Evolutionary conservation across 2,113 vertebrate species (phyloP).

Genomic region (Sylvietta virens): DNA sequence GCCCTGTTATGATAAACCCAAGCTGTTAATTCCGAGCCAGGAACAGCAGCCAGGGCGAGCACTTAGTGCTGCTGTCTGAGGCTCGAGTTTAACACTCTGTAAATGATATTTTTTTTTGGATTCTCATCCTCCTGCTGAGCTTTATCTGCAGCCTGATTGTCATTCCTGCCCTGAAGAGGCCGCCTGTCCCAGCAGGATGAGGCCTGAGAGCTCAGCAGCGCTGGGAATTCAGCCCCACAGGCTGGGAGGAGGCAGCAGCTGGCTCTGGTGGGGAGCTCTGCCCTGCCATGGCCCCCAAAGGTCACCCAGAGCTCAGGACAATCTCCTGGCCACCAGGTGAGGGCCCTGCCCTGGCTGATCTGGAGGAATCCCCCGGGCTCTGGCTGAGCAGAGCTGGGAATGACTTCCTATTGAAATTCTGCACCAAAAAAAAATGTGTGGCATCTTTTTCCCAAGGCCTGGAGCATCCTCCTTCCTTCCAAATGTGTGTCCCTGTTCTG

Average conservation of each 20-base stretch:
- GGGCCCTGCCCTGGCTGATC: not conserved
- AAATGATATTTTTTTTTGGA: not conserved
- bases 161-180: not conserved
- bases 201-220: not conserved
- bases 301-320: not conserved
- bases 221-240: not conserved
- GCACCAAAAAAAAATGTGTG: fast-evolving
- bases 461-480: not conserved
- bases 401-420: fast-evolving
- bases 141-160: not conserved
- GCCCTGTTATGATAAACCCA: not conserved
- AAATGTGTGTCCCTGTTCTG: not conserved
- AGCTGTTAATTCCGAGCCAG: not conserved
- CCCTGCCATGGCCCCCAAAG: not conserved
- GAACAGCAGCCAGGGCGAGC: not conserved
- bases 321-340: not conserved
- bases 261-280: not conserved
- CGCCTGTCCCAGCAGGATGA: constrained; percentile 7
- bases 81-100: not conserved
- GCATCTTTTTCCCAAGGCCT: not conserved
- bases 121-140: not conserved
- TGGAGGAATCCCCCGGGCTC: not conserved
- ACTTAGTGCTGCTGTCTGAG: not conserved
- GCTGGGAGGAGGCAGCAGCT: not conserved
- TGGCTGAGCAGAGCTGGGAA: not conserved